Percentiles rank a stretch among this genome's conserved stretches.
These are phyloP conservation scores for Rynchops niger DNA, from an alignment of 2,113 vertebrate genomes.

Conservation along the genomic window DNA sequence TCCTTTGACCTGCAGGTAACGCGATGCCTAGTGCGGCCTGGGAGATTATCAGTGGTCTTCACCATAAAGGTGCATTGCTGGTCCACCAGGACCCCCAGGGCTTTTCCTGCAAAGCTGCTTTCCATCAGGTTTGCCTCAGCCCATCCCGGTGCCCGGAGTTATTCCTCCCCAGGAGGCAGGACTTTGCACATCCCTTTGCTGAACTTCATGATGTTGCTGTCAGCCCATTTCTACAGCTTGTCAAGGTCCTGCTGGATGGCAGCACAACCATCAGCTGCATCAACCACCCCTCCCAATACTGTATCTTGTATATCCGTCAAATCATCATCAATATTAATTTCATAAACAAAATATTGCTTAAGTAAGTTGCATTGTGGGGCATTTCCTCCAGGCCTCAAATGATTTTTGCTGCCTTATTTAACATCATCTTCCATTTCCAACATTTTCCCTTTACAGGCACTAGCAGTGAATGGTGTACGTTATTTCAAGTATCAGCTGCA, in stretches of 20 bases:
- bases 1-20: neutral
- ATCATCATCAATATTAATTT: neutral
- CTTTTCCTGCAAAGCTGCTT: neutral
- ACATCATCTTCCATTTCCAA: neutral
- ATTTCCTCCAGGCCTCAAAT: neutral
- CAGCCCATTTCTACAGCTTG: neutral
- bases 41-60: neutral
- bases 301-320: neutral
- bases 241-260: neutral
- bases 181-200: neutral
- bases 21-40: no score
- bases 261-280: neutral
- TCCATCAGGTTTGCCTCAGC: neutral
- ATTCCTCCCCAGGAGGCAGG: neutral
- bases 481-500: neutral
- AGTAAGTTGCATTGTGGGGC: neutral
- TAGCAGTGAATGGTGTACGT: neutral
- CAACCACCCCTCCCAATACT: neutral
- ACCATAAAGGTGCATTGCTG: neutral
- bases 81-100: neutral
- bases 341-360: neutral
- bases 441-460: neutral
- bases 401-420: neutral
- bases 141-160: fast-evolving
- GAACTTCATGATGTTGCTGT: neutral